Conservation (phyloP, 2,797 vertebrate genomes). For the Sardinella longiceps region DNA sequence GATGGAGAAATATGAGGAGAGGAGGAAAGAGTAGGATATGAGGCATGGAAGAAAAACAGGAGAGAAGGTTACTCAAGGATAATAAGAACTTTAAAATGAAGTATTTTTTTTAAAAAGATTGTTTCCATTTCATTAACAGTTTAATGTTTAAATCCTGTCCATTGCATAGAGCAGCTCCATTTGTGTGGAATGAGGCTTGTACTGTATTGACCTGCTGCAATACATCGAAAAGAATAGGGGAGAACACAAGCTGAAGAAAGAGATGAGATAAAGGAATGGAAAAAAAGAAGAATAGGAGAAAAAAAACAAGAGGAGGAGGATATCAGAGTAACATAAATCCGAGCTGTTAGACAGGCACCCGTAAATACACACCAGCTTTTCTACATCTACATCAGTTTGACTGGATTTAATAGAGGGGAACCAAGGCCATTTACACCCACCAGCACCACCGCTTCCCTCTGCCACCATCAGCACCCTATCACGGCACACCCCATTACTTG, state of each 20-base stretch:
- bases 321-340: neutral
- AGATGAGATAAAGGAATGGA: neutral
- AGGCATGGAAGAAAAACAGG: constrained; percentile 5
- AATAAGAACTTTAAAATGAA: no score
- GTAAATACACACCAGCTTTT: neutral
- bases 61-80: constrained; percentile 10
- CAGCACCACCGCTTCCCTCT: neutral
- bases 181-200: neutral
- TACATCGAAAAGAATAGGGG: neutral
- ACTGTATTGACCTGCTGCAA: constrained; percentile 20
- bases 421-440: neutral
- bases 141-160: no score
- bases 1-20: neutral
- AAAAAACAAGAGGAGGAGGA: neutral
- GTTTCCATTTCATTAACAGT: no score
- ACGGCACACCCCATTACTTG: neutral
- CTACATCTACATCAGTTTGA: neutral
- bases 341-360: neutral
- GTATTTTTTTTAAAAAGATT: no score
- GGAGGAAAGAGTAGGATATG: neutral
- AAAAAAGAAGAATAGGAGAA: neutral
- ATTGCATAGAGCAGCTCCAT: no score
- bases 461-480: neutral
- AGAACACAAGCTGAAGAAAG: neutral
- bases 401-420: neutral